Conservation (phyloP, 2,888 invertebrate genomes). For the Torymus texanus region DNA sequence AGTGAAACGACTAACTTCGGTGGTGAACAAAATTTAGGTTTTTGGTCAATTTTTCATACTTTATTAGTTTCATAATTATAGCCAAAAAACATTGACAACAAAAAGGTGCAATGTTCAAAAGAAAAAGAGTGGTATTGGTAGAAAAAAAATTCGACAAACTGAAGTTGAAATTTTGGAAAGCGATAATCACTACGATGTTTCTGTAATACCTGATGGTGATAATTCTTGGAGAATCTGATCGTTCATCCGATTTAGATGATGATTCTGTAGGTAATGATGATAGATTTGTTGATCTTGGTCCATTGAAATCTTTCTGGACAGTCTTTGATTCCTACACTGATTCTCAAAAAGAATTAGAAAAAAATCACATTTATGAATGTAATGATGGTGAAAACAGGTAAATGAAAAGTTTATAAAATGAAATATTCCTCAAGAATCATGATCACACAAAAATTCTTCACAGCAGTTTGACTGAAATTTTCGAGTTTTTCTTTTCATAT, state of each 20-base stretch:
- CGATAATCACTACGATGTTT: conserved; percentile 29
- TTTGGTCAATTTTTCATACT: no score
- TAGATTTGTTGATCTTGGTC: not conserved
- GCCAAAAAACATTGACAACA: not conserved
- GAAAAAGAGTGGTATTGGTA: not conserved
- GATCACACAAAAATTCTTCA: conserved; percentile 22
- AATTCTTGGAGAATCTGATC: conserved; percentile 33
- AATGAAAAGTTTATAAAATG: conserved; percentile 15
- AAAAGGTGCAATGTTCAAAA: not conserved
- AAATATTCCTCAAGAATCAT: conserved; percentile 2
- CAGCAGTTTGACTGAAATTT: conserved; percentile 28
- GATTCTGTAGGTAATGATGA: conserved; percentile 16
- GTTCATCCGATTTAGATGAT: conserved; percentile 9
- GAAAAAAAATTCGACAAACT: not conserved
- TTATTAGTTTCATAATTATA: conserved; percentile 3
- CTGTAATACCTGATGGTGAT: conserved; percentile 24
- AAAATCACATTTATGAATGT: not conserved
- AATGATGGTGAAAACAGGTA: conserved; percentile 23
- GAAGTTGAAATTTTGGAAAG: conserved; percentile 27
- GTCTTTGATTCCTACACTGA: conserved; percentile 21
- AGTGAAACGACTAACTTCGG: no score
- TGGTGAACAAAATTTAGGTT: no score
- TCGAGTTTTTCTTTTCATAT: conserved; percentile 24
- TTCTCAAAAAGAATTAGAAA: conserved; percentile 35
- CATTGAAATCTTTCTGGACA: conserved; percentile 13